Evolutionary conservation across 2,888 invertebrate genomes (phyloP).

Genomic region (Chromoteleia sp.): DNA sequence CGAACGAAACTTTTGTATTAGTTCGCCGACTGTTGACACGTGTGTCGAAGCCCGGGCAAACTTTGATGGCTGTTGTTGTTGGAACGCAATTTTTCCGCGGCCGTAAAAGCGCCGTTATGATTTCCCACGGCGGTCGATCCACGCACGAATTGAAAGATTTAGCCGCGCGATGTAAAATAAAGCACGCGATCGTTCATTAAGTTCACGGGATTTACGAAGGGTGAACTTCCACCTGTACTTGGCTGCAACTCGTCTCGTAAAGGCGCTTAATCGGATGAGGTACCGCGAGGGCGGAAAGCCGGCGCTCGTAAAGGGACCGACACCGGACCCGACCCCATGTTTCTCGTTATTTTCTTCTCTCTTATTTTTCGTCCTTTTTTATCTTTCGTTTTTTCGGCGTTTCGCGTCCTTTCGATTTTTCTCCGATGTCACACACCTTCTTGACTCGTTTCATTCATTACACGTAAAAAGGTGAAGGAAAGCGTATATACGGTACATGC

Average conservation of each 20-base stretch:
- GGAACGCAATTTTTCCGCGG: slow-evolving; percentile 41
- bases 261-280: slow-evolving; percentile 66
- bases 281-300: slow-evolving; percentile 37
- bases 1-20: slow-evolving; percentile 42
- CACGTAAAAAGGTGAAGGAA: slow-evolving; percentile 63
- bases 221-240: slow-evolving; percentile 46
- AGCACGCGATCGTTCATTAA: slow-evolving; percentile 64
- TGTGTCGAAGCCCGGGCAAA: slow-evolving; percentile 31
- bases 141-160: slow-evolving; percentile 13
- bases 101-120: slow-evolving; percentile 32
- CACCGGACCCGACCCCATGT: slow-evolving; percentile 44
- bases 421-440: slow-evolving; percentile 63
- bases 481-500: slow-evolving; percentile 63
- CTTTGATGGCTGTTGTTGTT: slow-evolving; percentile 47
- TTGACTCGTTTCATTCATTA: slow-evolving; percentile 69
- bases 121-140: slow-evolving; percentile 33
- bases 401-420: slow-evolving; percentile 59
- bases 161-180: slow-evolving; percentile 41
- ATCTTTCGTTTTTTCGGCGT: slow-evolving; percentile 37
- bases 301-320: slow-evolving; percentile 57
- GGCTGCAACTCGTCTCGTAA: slow-evolving; percentile 50
- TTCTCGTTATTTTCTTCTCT: slow-evolving; percentile 48
- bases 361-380: not conserved
- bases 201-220: slow-evolving; percentile 56
- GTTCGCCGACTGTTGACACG: slow-evolving; percentile 59